phyloP scores from a whole-genome alignment of 1,140 invertebrate species.

The Dendrolimus kikuchii region DNA sequence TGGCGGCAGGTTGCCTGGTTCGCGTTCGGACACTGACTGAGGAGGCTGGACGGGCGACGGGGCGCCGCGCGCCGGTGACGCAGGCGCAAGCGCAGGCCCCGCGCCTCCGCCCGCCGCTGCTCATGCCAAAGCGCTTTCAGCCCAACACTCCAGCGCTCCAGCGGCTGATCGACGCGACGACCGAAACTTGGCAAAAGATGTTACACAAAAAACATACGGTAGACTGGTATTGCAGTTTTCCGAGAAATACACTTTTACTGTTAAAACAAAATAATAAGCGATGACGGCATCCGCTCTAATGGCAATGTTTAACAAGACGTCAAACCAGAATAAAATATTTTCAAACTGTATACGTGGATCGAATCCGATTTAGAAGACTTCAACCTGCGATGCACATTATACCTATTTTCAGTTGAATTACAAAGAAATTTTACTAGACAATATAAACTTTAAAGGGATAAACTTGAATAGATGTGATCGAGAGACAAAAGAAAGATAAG shows the following conservation, averaged over 20 bases:
- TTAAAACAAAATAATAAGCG: slow-evolving; percentile 7
- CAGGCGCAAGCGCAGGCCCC: slow-evolving; percentile 4
- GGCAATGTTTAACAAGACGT: slow-evolving; percentile 4
- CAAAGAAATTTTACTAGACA: too few relatives aligned
- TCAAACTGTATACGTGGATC: too few relatives aligned
- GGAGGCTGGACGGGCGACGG: slow-evolving; percentile 11
- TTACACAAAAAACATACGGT: slow-evolving; percentile 15
- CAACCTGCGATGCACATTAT: too few relatives aligned
- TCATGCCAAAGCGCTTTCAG: slow-evolving; percentile 6
- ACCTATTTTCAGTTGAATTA: too few relatives aligned
- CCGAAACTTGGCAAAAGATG: slow-evolving; percentile 21
- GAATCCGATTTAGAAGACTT: too few relatives aligned
- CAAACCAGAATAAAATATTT: too few relatives aligned
- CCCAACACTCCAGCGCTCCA: slow-evolving; percentile 11
- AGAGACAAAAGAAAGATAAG: too few relatives aligned
- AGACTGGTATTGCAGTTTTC: slow-evolving; percentile 19
- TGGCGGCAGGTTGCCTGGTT: slow-evolving; percentile 32
- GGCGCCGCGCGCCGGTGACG: slow-evolving; percentile 4
- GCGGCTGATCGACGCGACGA: slow-evolving; percentile 2
- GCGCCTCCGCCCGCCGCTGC: slow-evolving; percentile 10
- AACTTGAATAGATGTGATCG: too few relatives aligned
- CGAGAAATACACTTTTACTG: slow-evolving; percentile 10
- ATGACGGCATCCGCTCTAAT: slow-evolving; percentile 7
- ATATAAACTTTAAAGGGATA: too few relatives aligned
- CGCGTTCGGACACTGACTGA: slow-evolving; percentile 48